These are phyloP conservation scores for Wiebesia pumilae DNA, from an alignment of 1,140 invertebrate species.

Conservation along the genomic window DNA sequence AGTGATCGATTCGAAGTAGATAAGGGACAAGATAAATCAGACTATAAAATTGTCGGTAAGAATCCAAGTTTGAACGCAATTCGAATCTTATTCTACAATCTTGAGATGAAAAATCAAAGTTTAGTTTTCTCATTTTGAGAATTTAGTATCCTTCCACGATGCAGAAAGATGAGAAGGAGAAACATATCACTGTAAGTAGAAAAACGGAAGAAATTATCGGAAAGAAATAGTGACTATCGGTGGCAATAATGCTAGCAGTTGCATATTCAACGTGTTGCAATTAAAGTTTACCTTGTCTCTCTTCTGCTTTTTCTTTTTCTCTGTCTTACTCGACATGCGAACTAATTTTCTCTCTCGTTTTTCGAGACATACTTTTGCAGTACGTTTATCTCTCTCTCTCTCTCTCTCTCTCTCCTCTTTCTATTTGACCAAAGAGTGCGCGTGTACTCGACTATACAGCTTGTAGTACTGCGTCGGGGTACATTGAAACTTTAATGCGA, in stretches of 20 bases:
- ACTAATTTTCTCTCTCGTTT: background rate
- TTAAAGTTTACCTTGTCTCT: background rate
- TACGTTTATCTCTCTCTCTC: background rate
- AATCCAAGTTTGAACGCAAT: background rate
- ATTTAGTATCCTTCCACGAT: too few species aligned
- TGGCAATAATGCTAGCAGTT: background rate
- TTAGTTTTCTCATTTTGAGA: too few species aligned
- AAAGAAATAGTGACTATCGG: too few species aligned
- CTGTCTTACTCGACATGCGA: background rate
- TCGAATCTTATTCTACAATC: background rate
- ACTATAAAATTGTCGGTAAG: background rate
- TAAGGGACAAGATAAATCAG: too few species aligned
- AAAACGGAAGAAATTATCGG: background rate
- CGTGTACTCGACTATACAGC: conserved; percentile 17
- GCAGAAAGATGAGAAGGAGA: too few species aligned
- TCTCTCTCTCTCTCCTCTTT: background rate
- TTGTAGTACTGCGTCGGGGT: conserved; percentile 48
- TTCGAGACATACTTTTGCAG: background rate
- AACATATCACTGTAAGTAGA: background rate
- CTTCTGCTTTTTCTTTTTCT: background rate
- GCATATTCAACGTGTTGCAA: background rate
- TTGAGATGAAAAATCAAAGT: too few species aligned
- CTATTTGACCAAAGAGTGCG: background rate
- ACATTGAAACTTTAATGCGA: conserved; percentile 66
- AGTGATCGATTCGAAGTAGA: too few species aligned